phyloP scores from a whole-genome alignment of 2,113 vertebrate genomes.

The Dromiciops gliroides region DNA sequence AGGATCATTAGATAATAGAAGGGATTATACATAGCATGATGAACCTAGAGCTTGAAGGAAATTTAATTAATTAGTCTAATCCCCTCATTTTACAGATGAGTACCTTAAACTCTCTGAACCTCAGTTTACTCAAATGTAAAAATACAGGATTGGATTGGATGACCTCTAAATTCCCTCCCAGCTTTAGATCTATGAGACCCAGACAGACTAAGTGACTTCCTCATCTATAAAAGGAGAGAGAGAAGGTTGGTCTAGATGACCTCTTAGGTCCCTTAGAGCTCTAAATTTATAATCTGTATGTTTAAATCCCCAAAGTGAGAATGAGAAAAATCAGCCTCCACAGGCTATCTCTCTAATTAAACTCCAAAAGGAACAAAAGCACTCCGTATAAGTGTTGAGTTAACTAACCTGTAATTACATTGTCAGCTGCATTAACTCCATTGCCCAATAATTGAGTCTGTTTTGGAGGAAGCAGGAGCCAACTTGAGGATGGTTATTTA shows the following conservation, averaged over 20 bases:
- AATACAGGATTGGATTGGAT: background rate
- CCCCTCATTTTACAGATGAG: background rate
- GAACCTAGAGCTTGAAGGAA: background rate
- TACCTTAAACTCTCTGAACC: background rate
- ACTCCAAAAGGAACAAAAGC: constrained; percentile 68
- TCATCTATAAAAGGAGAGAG: background rate
- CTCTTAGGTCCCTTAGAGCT: background rate
- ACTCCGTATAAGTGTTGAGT: constrained; percentile 69
- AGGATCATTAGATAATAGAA: background rate
- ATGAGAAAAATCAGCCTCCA: constrained; percentile 67
- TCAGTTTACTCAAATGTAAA: background rate
- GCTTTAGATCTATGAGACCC: background rate
- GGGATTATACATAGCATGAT: background rate
- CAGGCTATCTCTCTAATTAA: constrained; percentile 72
- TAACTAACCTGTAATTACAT: constrained; percentile 87
- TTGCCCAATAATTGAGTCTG: constrained; percentile 84
- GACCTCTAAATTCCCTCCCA: background rate
- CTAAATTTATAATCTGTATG: background rate
- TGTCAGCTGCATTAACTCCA: constrained; percentile 87
- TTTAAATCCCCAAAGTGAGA: constrained; percentile 31
- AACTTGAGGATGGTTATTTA: constrained; percentile 86
- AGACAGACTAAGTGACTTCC: background rate
- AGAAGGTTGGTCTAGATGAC: background rate
- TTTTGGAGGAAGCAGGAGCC: constrained; percentile 84
- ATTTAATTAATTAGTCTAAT: background rate